A percentile compares a stretch with the other conserved stretches of the same genome.
These are phyloP conservation scores for Pogonocherus hispidulus DNA, from an alignment of 2,888 invertebrate species.

Conservation along the genomic window DNA sequence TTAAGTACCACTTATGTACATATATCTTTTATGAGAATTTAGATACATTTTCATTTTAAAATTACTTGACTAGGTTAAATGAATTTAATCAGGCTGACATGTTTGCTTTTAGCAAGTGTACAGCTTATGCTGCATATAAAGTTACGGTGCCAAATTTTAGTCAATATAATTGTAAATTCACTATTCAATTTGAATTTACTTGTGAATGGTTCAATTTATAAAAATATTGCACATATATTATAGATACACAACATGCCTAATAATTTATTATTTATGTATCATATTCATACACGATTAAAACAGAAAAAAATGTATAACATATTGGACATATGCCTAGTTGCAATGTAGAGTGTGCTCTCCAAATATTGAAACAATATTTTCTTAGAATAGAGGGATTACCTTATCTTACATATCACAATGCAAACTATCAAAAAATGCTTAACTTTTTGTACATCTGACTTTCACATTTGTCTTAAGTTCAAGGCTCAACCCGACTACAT, in stretches of 20 bases:
- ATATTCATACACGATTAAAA: background rate
- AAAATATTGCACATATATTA: background rate
- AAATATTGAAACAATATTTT: too few relatives aligned
- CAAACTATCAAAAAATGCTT: background rate
- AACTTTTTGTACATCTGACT: background rate
- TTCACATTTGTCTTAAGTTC: background rate
- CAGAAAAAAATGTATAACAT: too few relatives aligned
- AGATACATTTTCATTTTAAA: background rate
- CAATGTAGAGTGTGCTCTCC: too few relatives aligned
- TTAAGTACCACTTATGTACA: background rate
- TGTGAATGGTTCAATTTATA: background rate
- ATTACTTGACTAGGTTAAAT: background rate
- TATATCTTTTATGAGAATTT: background rate
- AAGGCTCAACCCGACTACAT: background rate
- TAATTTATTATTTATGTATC: background rate
- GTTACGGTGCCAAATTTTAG: background rate
- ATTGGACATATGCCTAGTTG: too few relatives aligned
- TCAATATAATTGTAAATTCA: background rate
- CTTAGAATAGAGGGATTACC: too few relatives aligned
- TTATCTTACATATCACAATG: background rate
- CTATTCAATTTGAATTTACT: background rate
- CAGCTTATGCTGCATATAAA: conserved; percentile 10
- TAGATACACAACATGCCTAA: background rate
- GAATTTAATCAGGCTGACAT: too few relatives aligned
- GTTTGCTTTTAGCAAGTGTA: conserved; percentile 9